Percentiles rank a stretch among this genome's conserved stretches.
phyloP scores from a whole-genome alignment of 1,140 invertebrate species.

The Bilobella aurantiaca region DNA sequence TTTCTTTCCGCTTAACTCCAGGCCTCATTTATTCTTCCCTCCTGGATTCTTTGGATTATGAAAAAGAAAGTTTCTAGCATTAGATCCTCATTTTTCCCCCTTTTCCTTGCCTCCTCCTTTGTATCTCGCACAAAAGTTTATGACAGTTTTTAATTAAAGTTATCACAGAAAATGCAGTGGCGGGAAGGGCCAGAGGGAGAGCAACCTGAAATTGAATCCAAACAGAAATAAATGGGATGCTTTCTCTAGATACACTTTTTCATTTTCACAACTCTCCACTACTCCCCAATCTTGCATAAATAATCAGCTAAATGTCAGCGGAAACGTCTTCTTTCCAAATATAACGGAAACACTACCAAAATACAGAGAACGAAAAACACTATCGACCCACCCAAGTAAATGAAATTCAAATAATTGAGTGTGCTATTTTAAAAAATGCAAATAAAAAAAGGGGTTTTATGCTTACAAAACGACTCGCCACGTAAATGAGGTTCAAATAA shows the following conservation, averaged over 20 bases:
- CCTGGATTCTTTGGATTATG: background rate
- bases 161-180: background rate
- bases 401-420: too few species aligned
- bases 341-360: too few species aligned
- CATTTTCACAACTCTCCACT: background rate
- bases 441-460: too few species aligned
- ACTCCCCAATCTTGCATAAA: background rate
- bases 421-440: too few species aligned
- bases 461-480: too few species aligned
- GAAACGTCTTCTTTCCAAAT: too few species aligned
- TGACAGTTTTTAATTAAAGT: conserved; percentile 6
- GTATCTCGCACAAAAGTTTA: background rate
- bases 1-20: background rate
- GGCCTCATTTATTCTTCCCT: background rate
- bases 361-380: too few species aligned
- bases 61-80: background rate
- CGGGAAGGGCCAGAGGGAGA: background rate
- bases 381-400: too few species aligned
- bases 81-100: conserved; percentile 9
- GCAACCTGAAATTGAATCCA: background rate
- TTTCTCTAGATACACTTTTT: background rate
- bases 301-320: too few species aligned
- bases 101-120: background rate
- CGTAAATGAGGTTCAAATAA: too few species aligned
- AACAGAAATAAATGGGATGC: background rate